phyloP scores from a whole-genome alignment of 2,113 vertebrate genomes.

The Neotragus pygmaeus region DNA sequence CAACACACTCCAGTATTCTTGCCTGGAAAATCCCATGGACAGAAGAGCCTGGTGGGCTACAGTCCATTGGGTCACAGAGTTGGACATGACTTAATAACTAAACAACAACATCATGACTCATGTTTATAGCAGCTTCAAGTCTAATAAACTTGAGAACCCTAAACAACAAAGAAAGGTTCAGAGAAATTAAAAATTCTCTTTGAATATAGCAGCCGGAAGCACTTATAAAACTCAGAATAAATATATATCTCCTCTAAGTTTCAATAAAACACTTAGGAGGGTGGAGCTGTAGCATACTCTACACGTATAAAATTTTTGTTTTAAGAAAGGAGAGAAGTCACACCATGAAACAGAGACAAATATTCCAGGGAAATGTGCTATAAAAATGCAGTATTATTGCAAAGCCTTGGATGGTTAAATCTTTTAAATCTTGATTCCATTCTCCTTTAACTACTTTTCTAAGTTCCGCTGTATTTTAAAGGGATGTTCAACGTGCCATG shows the following conservation, averaged over 20 bases:
- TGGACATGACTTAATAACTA: not conserved
- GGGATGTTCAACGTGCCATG: not conserved
- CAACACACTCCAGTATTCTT: not conserved
- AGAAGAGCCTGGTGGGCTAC: not conserved
- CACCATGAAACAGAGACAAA: not conserved
- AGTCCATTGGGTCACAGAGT: not conserved
- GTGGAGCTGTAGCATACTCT: not conserved
- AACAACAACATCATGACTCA: not conserved
- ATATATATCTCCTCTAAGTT: not conserved
- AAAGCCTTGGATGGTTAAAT: not conserved
- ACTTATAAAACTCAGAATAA: not conserved
- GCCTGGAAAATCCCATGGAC: not conserved
- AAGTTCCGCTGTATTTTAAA: not conserved
- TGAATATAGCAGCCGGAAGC: not conserved
- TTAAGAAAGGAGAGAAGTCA: not conserved
- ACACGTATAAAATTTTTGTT: not conserved
- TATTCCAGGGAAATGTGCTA: not conserved
- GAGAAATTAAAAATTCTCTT: not conserved
- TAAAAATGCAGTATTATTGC: not conserved
- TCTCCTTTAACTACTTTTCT: not conserved
- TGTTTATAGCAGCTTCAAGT: not conserved
- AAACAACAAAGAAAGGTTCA: not conserved
- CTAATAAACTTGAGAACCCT: not conserved
- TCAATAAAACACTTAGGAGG: not conserved
- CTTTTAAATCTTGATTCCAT: not conserved